Evolutionary conservation across 2,113 vertebrate genomes (phyloP), one percentile per base, ranked within the genome.

Genomic region (Nyctereutes procyonoides): DNA sequence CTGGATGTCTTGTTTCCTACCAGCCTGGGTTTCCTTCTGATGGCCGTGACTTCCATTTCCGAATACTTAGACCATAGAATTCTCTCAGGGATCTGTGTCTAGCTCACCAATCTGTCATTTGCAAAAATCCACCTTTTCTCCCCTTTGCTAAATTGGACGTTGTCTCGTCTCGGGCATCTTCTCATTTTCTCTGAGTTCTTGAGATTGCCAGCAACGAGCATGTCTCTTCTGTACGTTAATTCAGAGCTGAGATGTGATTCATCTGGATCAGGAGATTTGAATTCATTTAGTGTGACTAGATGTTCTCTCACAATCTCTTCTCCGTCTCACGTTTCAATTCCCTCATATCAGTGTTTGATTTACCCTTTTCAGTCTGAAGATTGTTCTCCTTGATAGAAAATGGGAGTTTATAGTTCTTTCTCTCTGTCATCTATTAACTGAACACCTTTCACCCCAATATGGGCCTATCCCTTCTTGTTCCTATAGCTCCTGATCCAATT

Each of bases 401-500:
- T 83, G 65, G 65, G 87, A 95, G 73, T 83, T 96, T 85, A 77
- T 69, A 35, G 91, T 69, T 77, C 90, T 92, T 92, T 90, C 83
- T 96, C 83, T 91, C 81, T 9, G 4, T 95, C 74, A 35, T 82
- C 79, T 79, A 76, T 95, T 97, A 89, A 86, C 92, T 43, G 71
- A 60, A 74, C 95, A 95, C 94, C 95, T 97, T 96, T 97, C 87
- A 96, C 95, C 90, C 67, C 87, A 93, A 83, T 92, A 69, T 90
- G 26, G 80, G 90, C 93, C 93, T 82, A 65, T 83, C 65, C 83
- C 60, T 92, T 96, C 92, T 95, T 85, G 55, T 60, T 96, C 60
- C 62, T 95, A 1, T 95, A 9, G 1, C 43, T 83, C 73, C 92
- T 95, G 53, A 96, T 92, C 87, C 90, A 90, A 83, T 97, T 96